A percentile compares a stretch with the other conserved stretches of the same genome.
These are phyloP conservation scores for Stramonita haemastoma DNA, from an alignment of 2,888 invertebrate species.

Conservation along the genomic window DNA sequence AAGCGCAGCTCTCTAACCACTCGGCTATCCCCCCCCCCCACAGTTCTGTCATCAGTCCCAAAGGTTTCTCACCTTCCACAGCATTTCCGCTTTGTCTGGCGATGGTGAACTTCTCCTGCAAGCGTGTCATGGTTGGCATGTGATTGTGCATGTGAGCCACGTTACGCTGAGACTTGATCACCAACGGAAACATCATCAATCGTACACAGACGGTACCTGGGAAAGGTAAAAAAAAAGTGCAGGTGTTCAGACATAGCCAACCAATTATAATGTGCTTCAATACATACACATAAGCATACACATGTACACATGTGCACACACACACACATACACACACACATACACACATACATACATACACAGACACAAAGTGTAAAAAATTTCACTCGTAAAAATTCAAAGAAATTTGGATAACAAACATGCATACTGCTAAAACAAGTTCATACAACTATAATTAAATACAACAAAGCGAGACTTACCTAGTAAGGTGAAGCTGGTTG, in stretches of 20 bases:
- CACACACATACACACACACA: background rate
- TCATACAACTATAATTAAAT: no score
- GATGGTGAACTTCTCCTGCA: constrained; percentile 91
- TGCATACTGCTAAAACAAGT: no score
- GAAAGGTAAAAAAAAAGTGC: background rate
- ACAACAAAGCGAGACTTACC: no score
- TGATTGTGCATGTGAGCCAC: constrained; percentile 89
- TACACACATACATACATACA: background rate
- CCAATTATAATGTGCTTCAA: no score
- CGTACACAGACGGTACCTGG: constrained; percentile 88
- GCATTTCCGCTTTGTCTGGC: constrained; percentile 91
- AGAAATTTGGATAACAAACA: no score
- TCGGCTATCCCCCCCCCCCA: no score
- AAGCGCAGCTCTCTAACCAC: no score
- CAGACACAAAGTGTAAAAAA: no score
- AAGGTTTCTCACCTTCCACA: constrained; percentile 81
- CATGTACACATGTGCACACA: background rate
- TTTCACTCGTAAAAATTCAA: no score
- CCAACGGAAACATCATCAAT: constrained; percentile 88
- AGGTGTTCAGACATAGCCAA: background rate
- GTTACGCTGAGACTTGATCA: constrained; percentile 89
- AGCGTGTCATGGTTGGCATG: constrained; percentile 88
- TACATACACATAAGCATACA: background rate
- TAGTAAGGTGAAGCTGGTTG: no score
- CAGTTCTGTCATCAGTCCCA: background rate